Conservation (phyloP, 2,113 vertebrate species). For the Potamarius usumacintae region DNA sequence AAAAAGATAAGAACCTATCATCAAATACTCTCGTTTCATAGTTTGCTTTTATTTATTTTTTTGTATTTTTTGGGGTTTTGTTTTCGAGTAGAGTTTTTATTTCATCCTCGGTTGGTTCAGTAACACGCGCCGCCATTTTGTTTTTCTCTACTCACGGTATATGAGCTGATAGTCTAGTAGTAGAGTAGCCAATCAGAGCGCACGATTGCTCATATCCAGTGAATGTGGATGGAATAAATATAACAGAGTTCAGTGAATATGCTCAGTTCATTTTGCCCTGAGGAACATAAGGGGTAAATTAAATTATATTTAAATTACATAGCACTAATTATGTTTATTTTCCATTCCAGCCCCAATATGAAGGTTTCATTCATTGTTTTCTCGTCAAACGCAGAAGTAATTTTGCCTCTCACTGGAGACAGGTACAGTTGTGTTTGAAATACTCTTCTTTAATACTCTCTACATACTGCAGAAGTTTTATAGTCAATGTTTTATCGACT, state of each 20-base stretch:
- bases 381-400: conserved; percentile 77
- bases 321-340: conserved; percentile 39
- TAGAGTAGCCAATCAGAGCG: too few species aligned
- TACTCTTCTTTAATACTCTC: not conserved
- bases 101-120: too few species aligned
- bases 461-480: not conserved
- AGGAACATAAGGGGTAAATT: not conserved
- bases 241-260: not conserved
- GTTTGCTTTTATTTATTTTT: too few species aligned
- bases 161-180: too few species aligned
- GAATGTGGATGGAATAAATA: too few species aligned
- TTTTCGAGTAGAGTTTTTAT: too few species aligned
- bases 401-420: conserved; percentile 90
- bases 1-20: too few species aligned
- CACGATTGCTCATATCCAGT: too few species aligned
- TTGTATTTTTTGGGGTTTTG: too few species aligned
- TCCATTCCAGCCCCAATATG: conserved; percentile 81
- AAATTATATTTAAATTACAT: not conserved
- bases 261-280: not conserved
- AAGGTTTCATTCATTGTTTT: conserved; percentile 94
- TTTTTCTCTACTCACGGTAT: too few species aligned
- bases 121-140: too few species aligned
- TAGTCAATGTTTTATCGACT: not conserved
- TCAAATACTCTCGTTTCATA: too few species aligned
- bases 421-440: conserved; percentile 74